Evolutionary conservation across 37 sponge, comb jelly and placozoan genomes (phyloP).

Genomic region (Haliclona indistincta): DNA sequence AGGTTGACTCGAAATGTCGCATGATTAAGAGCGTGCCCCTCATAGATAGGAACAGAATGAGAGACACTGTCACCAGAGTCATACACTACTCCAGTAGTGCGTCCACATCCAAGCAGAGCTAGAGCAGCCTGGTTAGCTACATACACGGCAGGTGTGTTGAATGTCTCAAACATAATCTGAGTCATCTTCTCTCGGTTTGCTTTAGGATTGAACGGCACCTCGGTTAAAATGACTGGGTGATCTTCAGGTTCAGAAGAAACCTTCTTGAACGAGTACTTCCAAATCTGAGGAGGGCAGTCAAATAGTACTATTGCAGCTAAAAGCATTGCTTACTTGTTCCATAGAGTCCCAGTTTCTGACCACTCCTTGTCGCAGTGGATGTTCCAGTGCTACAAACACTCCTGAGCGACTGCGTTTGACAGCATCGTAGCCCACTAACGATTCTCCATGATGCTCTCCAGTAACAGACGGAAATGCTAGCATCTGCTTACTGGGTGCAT

Average conservation of each 20-base stretch:
- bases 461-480: slow-evolving; percentile 9
- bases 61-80: slow-evolving; percentile 99
- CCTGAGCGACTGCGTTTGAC: slow-evolving; percentile 27
- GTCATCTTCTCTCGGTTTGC: slow-evolving; percentile 68
- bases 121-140: slow-evolving; percentile 52
- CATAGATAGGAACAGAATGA: slow-evolving; percentile 99
- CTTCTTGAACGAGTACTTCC: slow-evolving; percentile 99
- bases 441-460: not conserved
- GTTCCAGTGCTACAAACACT: slow-evolving; percentile 98
- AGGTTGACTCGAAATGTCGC: slow-evolving; percentile 98
- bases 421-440: not conserved
- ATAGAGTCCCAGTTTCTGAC: slow-evolving; percentile 99
- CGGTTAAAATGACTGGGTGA: slow-evolving; percentile 42
- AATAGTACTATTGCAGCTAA: not conserved
- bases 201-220: slow-evolving; percentile 35
- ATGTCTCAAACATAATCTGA: slow-evolving; percentile 70
- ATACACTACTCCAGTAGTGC: slow-evolving; percentile 98
- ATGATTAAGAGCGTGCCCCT: slow-evolving; percentile 98
- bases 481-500: no score
- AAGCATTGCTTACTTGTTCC: slow-evolving; percentile 81
- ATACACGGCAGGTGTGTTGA: slow-evolving; percentile 60
- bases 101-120: slow-evolving; percentile 93
- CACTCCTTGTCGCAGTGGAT: slow-evolving; percentile 99
- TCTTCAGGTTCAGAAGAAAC: slow-evolving; percentile 97
- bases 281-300: slow-evolving; percentile 70